phyloP scores from a whole-genome alignment of 2,888 invertebrate genomes.

The Heliconius charithonia region DNA sequence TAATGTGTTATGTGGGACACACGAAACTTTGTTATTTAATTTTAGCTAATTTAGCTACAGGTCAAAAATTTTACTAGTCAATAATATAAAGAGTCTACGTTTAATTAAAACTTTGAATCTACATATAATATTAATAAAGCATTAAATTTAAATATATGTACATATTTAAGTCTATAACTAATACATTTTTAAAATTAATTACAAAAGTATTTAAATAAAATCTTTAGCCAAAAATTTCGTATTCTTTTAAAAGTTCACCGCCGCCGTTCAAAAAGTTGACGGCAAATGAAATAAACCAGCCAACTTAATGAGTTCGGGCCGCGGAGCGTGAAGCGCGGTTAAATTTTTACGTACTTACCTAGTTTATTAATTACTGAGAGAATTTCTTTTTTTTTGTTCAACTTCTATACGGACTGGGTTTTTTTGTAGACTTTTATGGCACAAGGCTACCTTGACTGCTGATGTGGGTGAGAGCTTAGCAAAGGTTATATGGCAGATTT shows the following conservation, averaged over 20 bases:
- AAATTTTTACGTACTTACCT: slow-evolving; percentile 36
- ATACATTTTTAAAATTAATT: slow-evolving; percentile 7
- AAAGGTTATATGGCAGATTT: not conserved
- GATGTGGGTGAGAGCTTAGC: not conserved
- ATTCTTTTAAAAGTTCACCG: slow-evolving; percentile 30
- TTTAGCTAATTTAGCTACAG: too few relatives aligned
- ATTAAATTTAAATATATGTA: not conserved
- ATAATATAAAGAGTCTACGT: too few relatives aligned
- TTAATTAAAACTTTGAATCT: too few relatives aligned
- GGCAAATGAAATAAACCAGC: slow-evolving; percentile 35
- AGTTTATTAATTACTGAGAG: slow-evolving; percentile 36
- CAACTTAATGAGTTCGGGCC: slow-evolving; percentile 33
- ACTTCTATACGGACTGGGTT: slow-evolving; percentile 13
- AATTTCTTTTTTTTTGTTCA: not conserved
- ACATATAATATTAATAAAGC: not conserved
- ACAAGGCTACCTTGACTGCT: slow-evolving; percentile 14
- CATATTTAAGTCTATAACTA: not conserved
- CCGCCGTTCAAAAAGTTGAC: slow-evolving; percentile 26
- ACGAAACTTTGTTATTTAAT: too few relatives aligned
- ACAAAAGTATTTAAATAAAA: slow-evolving; percentile 23
- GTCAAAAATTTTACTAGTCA: too few relatives aligned
- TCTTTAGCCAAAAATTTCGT: slow-evolving; percentile 22
- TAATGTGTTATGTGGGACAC: too few relatives aligned
- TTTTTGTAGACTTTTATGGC: slow-evolving; percentile 5
- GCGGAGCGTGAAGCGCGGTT: slow-evolving; percentile 24